These are phyloP conservation scores for Eptesicus fuscus DNA, from an alignment of 2,113 vertebrate species.

Conservation along the genomic window DNA sequence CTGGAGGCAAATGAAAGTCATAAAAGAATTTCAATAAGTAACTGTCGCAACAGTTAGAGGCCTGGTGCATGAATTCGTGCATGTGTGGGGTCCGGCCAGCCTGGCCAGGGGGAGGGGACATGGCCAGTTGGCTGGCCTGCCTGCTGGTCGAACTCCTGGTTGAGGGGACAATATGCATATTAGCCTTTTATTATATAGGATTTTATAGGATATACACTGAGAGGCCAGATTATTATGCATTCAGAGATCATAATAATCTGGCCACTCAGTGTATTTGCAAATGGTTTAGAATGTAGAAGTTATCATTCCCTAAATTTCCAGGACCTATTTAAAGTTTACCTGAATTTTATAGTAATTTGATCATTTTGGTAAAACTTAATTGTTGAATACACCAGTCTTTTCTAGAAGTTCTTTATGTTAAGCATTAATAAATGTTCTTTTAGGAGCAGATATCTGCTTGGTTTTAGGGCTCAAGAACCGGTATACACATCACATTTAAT, in stretches of 20 bases:
- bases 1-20: conserved; percentile 52
- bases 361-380: neutral
- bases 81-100: no score
- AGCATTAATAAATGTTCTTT: neutral
- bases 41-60: neutral
- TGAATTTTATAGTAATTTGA: neutral
- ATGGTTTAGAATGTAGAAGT: neutral
- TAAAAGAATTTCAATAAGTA: conserved; percentile 46
- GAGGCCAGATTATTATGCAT: no score
- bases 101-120: no score
- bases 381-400: neutral
- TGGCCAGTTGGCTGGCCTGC: no score
- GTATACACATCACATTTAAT: neutral
- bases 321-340: neutral
- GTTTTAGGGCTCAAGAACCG: neutral
- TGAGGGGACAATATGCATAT: no score
- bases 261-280: neutral
- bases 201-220: no score
- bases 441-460: neutral
- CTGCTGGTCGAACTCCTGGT: no score
- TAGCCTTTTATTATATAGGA: no score
- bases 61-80: no score
- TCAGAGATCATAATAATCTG: no score
- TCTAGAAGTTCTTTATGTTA: neutral
- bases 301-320: neutral